Conservation (phyloP, 2,113 vertebrate species). For the Osmerus eperlanus region DNA sequence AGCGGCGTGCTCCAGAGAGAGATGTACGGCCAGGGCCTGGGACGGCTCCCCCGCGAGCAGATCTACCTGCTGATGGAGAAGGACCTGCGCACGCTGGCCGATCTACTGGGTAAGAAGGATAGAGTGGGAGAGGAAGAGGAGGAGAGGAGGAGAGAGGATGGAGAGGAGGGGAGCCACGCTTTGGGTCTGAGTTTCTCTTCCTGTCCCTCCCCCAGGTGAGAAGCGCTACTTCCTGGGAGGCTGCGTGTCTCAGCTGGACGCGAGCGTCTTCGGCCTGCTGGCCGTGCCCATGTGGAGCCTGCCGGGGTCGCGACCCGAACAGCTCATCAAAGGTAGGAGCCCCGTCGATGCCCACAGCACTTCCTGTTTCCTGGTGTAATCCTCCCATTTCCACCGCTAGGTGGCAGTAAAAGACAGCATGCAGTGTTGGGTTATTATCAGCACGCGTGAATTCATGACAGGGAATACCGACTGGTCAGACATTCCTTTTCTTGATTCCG, state of each 20-base stretch:
- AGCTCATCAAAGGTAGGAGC: conserved; percentile 88
- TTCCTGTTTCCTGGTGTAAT: not conserved
- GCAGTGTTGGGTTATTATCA: not conserved
- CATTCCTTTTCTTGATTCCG: not conserved
- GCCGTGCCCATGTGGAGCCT: conserved; percentile 98
- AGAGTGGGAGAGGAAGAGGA: not conserved
- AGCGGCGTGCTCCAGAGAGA: conserved; percentile 91
- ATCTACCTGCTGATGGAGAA: conserved; percentile 96
- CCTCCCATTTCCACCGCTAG: conserved; percentile 45
- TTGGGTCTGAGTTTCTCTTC: not conserved
- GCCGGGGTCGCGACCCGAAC: conserved; percentile 90
- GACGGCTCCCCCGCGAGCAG: conserved; percentile 91
- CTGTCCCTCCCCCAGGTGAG: conserved; percentile 76
- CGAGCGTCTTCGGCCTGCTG: conserved; percentile 93
- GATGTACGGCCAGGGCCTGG: conserved; percentile 96
- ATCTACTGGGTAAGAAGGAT: conserved; percentile 80
- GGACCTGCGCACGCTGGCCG: conserved; percentile 92
- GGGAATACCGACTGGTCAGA: too few species aligned
- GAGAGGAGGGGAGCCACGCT: not conserved
- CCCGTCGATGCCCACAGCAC: not conserved
- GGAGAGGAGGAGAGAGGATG: not conserved
- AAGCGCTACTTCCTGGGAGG: conserved; percentile 98
- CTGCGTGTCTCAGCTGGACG: conserved; percentile 89
- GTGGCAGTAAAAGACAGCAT: conserved; percentile 43
- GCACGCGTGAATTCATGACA: not conserved